Evolutionary conservation across 2,797 vertebrate species (phyloP).

Genomic region (Ispidina lecontei): DNA sequence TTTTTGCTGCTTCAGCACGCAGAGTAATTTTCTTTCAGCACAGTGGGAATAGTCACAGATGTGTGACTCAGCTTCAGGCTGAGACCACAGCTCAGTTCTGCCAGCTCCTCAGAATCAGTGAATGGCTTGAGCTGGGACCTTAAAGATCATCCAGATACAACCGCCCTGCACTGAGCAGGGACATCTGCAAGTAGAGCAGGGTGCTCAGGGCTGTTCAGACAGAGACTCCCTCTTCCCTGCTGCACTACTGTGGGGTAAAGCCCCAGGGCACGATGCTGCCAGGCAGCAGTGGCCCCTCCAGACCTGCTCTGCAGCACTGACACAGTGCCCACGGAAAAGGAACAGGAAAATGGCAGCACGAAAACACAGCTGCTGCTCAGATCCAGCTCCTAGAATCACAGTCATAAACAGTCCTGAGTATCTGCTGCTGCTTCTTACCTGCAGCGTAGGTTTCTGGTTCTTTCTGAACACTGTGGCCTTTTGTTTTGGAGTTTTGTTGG

Average conservation of each 20-base stretch:
- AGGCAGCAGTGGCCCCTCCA: neutral
- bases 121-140: too few relatives aligned
- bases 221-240: neutral
- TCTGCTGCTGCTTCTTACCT: slow-evolving; percentile 63
- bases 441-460: slow-evolving; percentile 65
- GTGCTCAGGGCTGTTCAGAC: neutral
- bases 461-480: slow-evolving; percentile 60
- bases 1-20: neutral
- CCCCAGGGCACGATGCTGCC: accelerated
- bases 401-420: neutral
- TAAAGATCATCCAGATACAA: too few relatives aligned
- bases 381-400: neutral
- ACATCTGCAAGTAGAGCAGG: too few relatives aligned
- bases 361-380: neutral
- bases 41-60: neutral
- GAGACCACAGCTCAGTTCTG: neutral
- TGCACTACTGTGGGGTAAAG: neutral
- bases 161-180: too few relatives aligned
- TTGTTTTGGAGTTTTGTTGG: slow-evolving; percentile 57
- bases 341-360: neutral
- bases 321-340: neutral
- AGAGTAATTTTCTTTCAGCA: neutral
- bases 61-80: neutral
- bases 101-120: neutral
- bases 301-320: neutral